Evolutionary conservation across 2,797 vertebrate species (phyloP), one percentile per base, ranked within the genome.

Genomic region (Bradypodion pumilum): DNA sequence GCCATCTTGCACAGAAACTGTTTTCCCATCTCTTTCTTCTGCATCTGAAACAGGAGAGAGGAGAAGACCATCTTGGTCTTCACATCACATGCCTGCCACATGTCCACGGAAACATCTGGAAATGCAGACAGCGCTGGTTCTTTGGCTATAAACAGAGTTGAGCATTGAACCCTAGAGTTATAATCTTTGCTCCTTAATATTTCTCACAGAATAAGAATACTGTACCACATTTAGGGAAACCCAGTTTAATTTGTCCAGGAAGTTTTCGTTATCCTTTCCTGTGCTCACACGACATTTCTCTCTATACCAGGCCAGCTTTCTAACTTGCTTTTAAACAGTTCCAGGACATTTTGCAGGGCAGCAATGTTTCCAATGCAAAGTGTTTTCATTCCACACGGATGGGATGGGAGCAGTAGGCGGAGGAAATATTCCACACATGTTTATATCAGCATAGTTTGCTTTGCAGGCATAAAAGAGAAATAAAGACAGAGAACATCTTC

Each of bases 141-240:
- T n/a, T n/a, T n/a, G n/a, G n/a, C n/a, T n/a, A n/a, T n/a, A n/a
- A n/a, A n/a, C n/a, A n/a, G n/a, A n/a, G n/a, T n/a, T n/a, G n/a
- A n/a, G n/a, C n/a, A n/a, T n/a, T n/a, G n/a, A n/a, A n/a, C n/a
- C n/a, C 21, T 56, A 56, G 52, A 74, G 75, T 16, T 32, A 66
- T n/a, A 8, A 70, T 19, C n/a, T 60, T 16, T 72, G 60, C 72
- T 78, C 32, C 2, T 82, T 60, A 82, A 29, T 0, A 1, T 29
- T 49, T 74, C 85, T 29, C 49, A 86, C 76, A 49, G n/a, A 59
- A 80, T 21, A 73, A 5, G n/a, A 37, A 83, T 80, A 86, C 10
- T 2, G n/a, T 66, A 70, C 19, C 62, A 77, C 35, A 62, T 72
- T 32, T 60, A 29, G 2, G 49, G 46, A 75, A 80, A 75, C 7